phyloP scores from a whole-genome alignment of 53 echinoderm and acorn worm species.

The Stichopus horrens region DNA sequence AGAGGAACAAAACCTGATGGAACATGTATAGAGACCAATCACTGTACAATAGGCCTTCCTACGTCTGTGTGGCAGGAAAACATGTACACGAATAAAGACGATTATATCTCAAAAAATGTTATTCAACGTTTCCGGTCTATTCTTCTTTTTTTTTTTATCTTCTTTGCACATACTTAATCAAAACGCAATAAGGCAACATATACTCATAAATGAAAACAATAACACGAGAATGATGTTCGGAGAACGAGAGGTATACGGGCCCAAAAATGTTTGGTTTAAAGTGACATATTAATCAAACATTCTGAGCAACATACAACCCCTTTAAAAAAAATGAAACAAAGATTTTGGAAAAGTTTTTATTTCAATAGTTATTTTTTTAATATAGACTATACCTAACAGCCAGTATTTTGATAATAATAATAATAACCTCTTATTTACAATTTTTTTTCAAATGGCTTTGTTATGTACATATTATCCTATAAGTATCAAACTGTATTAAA shows the following conservation, averaged over 20 bases:
- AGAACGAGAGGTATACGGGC: not conserved
- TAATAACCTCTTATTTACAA: conserved; percentile 38
- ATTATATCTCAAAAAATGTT: not conserved
- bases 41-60: too few relatives aligned
- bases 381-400: conserved; percentile 42
- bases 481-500: not conserved
- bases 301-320: not conserved
- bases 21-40: too few relatives aligned
- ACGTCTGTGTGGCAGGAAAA: not conserved
- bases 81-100: not conserved
- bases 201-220: not conserved
- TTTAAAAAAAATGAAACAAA: not conserved
- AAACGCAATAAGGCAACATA: conserved; percentile 38
- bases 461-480: not conserved
- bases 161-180: conserved; percentile 37
- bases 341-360: conserved; percentile 1
- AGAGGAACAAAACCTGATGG: too few relatives aligned
- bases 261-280: not conserved
- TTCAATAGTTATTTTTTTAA: conserved; percentile 29
- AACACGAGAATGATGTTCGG: conserved; percentile 3
- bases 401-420: conserved; percentile 4
- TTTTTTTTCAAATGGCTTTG: conserved; percentile 5
- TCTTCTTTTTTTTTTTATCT: conserved; percentile 5
- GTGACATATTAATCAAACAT: not conserved
- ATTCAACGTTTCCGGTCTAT: conserved; percentile 17